Base-by-base conservation (phyloP, 2,113 vertebrate species). In the Planiliza haematocheilus region DNA sequence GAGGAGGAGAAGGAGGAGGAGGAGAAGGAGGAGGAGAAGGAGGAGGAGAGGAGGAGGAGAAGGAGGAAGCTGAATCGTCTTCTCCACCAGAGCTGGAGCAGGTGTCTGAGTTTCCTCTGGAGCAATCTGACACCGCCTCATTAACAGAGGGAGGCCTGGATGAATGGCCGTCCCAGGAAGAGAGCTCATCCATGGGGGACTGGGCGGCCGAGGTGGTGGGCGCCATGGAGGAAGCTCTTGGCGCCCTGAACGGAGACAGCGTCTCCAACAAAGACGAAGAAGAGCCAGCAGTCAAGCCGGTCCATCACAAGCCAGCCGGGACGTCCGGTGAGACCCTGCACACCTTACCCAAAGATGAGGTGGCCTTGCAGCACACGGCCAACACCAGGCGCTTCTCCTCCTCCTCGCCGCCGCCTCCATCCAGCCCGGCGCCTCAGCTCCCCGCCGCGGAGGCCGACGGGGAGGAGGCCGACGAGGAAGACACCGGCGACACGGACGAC, bases 401-500 rank as follows among this genome's bases (percentile, higher is more conserved):
- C 2, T 96, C 95, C 5, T 86, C 90, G 8, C 74, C 88, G 9
- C 81, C 82, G 2, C 79, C 87, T 38, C 69, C 86, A 0, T 71
- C 83, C 7, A 43, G 74, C 9, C 72, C 91, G 37, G 75, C 89
- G 0, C 86, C 84, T 86, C 48, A 87, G 42, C 24, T 65, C 3
- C 48, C 57, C 11, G 79, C 70, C 7, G 50, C 71, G 10, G 87
- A 86, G 56, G 6, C 67, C 68, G 68, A 91, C 2, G 90, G 30
- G 1, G 93, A 93, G 16, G 95, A 95, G 66, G 91, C 77, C 0
- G 95, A 96, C 30, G 92, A 95, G 34, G 96, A 96, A 10, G 95
- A 95, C 17, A 95, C 93, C 0, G n/a, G n/a, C n/a, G 95, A 97
- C 83, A 95, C 94, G 0, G 97, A 97, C 0, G 96, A 99, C 88